Percentiles rank a stretch among this genome's conserved stretches.
phyloP scores from a whole-genome alignment of 2,797 vertebrate genomes.

The Pseudocheirus occidentalis region DNA sequence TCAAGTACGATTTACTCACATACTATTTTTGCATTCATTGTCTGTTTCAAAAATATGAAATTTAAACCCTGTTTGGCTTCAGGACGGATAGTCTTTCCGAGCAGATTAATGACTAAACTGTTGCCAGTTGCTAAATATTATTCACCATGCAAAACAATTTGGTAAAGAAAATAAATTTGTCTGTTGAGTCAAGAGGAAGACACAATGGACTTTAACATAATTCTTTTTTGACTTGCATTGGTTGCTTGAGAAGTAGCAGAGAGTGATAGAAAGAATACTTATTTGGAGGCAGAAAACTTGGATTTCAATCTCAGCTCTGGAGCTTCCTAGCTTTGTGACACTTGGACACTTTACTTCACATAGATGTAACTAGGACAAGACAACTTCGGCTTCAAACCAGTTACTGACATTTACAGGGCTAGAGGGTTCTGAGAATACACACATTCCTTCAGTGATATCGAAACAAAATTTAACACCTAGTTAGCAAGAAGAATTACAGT shows the following conservation, averaged over 20 bases:
- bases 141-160: not conserved
- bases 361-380: not conserved
- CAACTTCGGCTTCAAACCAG: not conserved
- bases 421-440: not conserved
- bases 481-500: not conserved
- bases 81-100: not conserved
- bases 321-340: not conserved
- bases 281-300: not conserved
- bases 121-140: not conserved
- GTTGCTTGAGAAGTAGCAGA: not conserved
- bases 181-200: not conserved
- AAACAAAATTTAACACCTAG: not conserved
- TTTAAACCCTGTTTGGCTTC: not conserved
- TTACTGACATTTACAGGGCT: not conserved
- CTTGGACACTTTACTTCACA: not conserved
- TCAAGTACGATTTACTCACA: not conserved
- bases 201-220: not conserved
- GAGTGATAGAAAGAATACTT: not conserved
- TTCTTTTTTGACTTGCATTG: conserved; percentile 31
- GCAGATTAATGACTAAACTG: not conserved
- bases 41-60: not conserved
- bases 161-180: not conserved
- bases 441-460: not conserved
- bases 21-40: not conserved
- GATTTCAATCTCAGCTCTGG: not conserved